phyloP scores from a whole-genome alignment of 2,888 invertebrate genomes.

The Papilio protenor region DNA sequence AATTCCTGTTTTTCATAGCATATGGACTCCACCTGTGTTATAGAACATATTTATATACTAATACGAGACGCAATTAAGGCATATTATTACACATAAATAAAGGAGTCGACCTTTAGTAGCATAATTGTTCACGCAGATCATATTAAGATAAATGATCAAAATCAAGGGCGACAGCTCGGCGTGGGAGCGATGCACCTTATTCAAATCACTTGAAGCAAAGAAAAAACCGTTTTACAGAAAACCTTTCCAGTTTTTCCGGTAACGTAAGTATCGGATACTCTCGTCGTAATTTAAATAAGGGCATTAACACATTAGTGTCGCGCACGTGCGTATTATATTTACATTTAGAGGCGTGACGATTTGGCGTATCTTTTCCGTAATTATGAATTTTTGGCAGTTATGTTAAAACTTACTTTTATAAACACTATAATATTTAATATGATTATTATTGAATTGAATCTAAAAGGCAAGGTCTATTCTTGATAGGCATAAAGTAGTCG shows the following conservation, averaged over 20 bases:
- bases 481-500: neutral
- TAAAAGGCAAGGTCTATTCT: neutral
- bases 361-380: neutral
- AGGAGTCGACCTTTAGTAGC: slow-evolving; percentile 45
- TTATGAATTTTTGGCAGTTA: neutral
- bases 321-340: slow-evolving; percentile 35
- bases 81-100: slow-evolving; percentile 48
- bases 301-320: slow-evolving; percentile 42
- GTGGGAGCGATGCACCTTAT: slow-evolving; percentile 74
- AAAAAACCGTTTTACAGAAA: slow-evolving; percentile 66
- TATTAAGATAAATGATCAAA: slow-evolving; percentile 50
- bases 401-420: neutral
- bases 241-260: slow-evolving; percentile 81
- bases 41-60: neutral
- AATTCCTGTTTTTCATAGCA: no score
- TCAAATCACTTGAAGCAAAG: slow-evolving; percentile 67
- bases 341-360: neutral
- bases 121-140: slow-evolving; percentile 45
- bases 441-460: neutral
- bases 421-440: neutral
- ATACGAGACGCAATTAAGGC: slow-evolving; percentile 28
- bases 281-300: slow-evolving; percentile 58
- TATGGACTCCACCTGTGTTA: neutral
- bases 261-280: slow-evolving; percentile 62
- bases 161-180: slow-evolving; percentile 63